Conservation (phyloP, 2,888 invertebrate species). For the Agapostemon virescens region DNA sequence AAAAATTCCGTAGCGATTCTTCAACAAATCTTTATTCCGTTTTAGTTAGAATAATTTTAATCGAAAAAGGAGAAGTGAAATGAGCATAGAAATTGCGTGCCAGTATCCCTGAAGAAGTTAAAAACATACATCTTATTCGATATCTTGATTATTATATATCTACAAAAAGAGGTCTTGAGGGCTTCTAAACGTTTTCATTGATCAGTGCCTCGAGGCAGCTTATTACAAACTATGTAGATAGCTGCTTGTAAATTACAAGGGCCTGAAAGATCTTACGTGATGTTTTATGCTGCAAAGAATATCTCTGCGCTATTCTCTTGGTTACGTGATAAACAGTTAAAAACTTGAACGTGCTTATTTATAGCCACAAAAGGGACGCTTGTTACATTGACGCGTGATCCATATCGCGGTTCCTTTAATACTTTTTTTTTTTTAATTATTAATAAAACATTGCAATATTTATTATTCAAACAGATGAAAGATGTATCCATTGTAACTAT, state of each 20-base stretch:
- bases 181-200: conserved; percentile 20
- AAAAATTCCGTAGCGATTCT: background rate
- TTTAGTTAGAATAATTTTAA: background rate
- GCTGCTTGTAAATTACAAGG: conserved; percentile 25
- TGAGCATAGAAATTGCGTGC: background rate
- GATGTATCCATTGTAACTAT: background rate
- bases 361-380: conserved; percentile 9
- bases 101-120: background rate
- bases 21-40: background rate
- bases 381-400: background rate
- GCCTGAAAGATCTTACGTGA: conserved; percentile 14
- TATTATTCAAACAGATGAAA: conserved; percentile 14
- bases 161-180: conserved; percentile 34
- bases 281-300: background rate
- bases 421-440: conserved; percentile 7
- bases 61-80: no score
- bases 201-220: conserved; percentile 2
- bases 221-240: conserved; percentile 3
- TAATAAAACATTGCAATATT: background rate
- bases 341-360: conserved; percentile 25
- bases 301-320: conserved; percentile 13
- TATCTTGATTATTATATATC: conserved; percentile 34
- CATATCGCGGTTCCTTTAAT: conserved; percentile 18
- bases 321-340: conserved; percentile 27
- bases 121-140: conserved; percentile 28